Evolutionary conservation across 2,797 vertebrate species (phyloP).

Genomic region (Orestias chungarensis): DNA sequence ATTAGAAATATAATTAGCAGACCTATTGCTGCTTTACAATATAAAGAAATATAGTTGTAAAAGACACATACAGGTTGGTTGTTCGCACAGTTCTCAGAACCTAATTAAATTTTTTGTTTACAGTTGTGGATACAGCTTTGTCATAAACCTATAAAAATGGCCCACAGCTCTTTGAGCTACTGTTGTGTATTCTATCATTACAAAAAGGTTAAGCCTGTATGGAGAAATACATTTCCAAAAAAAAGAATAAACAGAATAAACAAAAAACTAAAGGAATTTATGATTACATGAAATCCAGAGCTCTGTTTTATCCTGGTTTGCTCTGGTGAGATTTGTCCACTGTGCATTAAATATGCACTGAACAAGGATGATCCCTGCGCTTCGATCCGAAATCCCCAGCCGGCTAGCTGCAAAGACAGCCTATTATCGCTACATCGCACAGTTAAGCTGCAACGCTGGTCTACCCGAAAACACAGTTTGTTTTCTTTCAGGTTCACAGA

Average conservation of each 20-base stretch:
- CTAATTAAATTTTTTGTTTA: no score
- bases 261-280: no score
- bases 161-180: neutral
- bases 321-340: neutral
- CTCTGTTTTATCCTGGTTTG: neutral
- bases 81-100: no score
- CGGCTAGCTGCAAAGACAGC: neutral
- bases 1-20: neutral
- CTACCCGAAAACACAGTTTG: neutral
- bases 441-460: neutral
- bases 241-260: slow-evolving; percentile 1
- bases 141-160: neutral
- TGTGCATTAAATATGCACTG: neutral
- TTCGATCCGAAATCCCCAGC: neutral
- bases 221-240: neutral
- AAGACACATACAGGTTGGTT: no score
- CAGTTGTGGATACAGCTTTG: neutral
- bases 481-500: neutral
- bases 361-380: neutral
- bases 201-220: neutral
- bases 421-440: neutral
- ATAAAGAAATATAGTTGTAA: neutral
- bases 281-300: neutral
- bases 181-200: neutral
- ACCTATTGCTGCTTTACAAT: neutral